Evolutionary conservation across 2,113 vertebrate genomes (phyloP), one percentile per base, ranked within the genome.

Genomic region (Melanocharis versteri): DNA sequence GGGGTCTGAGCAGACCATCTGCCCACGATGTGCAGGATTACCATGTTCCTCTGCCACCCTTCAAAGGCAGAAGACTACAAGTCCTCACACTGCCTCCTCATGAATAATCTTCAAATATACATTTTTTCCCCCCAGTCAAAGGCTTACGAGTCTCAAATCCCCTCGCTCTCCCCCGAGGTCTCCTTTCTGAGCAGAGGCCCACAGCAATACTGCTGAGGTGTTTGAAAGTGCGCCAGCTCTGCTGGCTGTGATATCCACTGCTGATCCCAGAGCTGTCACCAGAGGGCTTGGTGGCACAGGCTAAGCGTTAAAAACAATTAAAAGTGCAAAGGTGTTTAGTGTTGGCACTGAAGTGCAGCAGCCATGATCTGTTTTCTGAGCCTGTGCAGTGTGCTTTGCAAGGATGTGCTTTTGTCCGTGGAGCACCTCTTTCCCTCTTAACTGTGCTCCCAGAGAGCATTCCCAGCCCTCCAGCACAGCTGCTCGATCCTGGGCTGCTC

Each of bases 241-340:
- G 42, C 89, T 78, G 83, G 72, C 93, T 78, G 48, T 11, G 18
- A 30, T 51, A 27, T 47, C 20, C 64, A 2, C 80, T 97, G 96
- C 86, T 90, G 90, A 77, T 96, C 96, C 96, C 2, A 3, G 57
- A 93, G 92, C 83, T 95, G 96, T 94, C 96, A 96, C 92, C 96
- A 96, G 96, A 92, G 96, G 96, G 94, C 96, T 96, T 93, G 84
- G 90, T 82, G 80, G 69, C 65, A 93, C 65, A 81, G 69, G 18
- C 80, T 57, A 50, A 87, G 65, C 31, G 1, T 68, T 90, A 45
- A 83, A 85, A 96, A 39, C 88, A 95, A 91, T 93, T 95, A 92
- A 56, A 96, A 96, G 94, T 79, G 80, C 90, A 90, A 79, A 96
- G 92, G 89, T 93, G 72, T 71, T 90, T 39, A 33, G 47, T 60